Evolutionary conservation across 2,797 vertebrate species (phyloP).

Genomic region (Hozukius guyotensis): DNA sequence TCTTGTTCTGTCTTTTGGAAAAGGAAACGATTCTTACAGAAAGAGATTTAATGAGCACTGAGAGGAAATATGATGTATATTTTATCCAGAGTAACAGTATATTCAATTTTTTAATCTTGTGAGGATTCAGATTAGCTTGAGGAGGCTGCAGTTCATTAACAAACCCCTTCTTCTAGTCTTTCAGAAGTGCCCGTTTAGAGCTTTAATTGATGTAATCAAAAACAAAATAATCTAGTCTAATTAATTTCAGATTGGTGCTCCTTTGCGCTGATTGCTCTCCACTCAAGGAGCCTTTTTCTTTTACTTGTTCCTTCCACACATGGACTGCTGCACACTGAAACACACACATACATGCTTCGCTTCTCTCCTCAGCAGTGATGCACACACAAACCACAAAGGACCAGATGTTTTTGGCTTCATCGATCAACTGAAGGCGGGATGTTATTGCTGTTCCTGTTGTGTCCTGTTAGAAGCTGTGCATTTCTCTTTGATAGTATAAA

Average conservation of each 20-base stretch:
- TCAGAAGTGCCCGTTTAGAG: slow-evolving; percentile 5
- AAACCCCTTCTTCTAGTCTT: not conserved
- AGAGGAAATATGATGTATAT: slow-evolving; percentile 14
- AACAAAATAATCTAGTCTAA: slow-evolving; percentile 5
- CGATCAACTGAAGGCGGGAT: slow-evolving; percentile 4
- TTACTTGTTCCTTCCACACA: not conserved
- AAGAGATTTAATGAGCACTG: slow-evolving; percentile 20
- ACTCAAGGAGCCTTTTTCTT: slow-evolving; percentile 6
- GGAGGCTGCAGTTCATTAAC: slow-evolving; percentile 6
- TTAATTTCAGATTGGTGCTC: slow-evolving; percentile 27
- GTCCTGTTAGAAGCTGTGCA: not conserved
- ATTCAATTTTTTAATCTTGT: not conserved
- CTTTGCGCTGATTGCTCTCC: slow-evolving; percentile 20
- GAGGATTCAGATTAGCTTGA: not conserved
- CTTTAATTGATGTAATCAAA: slow-evolving; percentile 49
- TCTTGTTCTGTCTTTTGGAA: slow-evolving; percentile 10
- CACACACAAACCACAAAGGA: slow-evolving; percentile 5
- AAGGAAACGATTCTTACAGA: slow-evolving; percentile 16
- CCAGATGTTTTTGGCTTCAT: slow-evolving; percentile 9
- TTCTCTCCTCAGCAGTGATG: slow-evolving; percentile 2
- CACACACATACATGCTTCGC: not conserved
- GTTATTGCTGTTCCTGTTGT: not conserved
- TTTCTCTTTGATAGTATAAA: not conserved
- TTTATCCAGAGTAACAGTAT: not conserved
- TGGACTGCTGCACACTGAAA: not conserved